These are phyloP conservation scores for Leptodactylus fuscus DNA, from an alignment of 2,113 vertebrate genomes.

Conservation along the genomic window DNA sequence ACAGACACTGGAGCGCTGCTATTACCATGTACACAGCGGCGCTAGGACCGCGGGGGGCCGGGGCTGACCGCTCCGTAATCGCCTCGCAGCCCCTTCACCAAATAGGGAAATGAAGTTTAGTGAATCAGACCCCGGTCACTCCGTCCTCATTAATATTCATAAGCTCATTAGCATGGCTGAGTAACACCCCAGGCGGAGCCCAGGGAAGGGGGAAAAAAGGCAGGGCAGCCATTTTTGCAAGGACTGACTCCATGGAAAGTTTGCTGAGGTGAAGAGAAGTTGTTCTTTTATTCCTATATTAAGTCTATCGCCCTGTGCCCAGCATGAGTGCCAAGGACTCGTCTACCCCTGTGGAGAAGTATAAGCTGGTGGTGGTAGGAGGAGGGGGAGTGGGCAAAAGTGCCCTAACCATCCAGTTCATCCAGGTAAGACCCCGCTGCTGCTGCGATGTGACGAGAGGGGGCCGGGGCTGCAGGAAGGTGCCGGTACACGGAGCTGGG, in stretches of 20 bases:
- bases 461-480: neutral
- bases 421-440: conserved; percentile 69
- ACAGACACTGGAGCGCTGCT: neutral
- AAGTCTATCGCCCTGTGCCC: neutral
- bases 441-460: too few species aligned
- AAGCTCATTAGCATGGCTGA: conserved; percentile 42
- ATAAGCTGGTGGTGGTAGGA: conserved; percentile 78
- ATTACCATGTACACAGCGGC: neutral
- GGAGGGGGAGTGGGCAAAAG: conserved; percentile 78
- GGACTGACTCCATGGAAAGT: conserved; percentile 54
- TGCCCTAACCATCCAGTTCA: conserved; percentile 77
- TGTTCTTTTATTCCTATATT: neutral
- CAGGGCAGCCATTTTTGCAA: conserved; percentile 55
- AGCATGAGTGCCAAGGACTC: conserved; percentile 58
- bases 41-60: conserved; percentile 38
- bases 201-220: neutral
- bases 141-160: conserved; percentile 49
- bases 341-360: conserved; percentile 71
- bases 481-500: neutral
- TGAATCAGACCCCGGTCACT: conserved; percentile 13
- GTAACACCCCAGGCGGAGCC: conserved; percentile 30
- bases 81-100: conserved; percentile 59
- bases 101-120: conserved; percentile 61
- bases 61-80: conserved; percentile 13
- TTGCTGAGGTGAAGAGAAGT: conserved; percentile 50